Evolutionary conservation across 2,797 vertebrate species (phyloP).

Genomic region (Balearica regulorum): DNA sequence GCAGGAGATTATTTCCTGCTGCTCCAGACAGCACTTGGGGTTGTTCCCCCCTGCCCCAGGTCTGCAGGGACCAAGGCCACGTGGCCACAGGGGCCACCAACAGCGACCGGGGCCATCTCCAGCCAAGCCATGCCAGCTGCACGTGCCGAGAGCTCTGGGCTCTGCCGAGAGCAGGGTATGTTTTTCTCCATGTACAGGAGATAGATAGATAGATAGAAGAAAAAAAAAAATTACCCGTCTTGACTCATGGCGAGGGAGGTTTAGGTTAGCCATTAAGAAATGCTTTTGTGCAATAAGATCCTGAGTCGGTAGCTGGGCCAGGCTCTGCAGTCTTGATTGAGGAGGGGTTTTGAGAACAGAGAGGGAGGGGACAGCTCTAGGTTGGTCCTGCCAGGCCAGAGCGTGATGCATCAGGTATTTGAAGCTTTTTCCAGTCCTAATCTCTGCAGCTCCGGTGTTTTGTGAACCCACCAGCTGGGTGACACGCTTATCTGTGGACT

Average conservation of each 20-base stretch:
- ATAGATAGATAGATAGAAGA: too few species aligned
- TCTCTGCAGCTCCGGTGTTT: not conserved
- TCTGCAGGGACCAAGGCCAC: not conserved
- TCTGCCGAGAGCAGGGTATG: not conserved
- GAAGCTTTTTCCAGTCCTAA: not conserved
- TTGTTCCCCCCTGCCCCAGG: not conserved
- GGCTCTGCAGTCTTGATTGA: not conserved
- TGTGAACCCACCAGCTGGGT: not conserved
- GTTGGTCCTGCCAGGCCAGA: not conserved
- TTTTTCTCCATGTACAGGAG: not conserved
- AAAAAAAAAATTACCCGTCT: not conserved
- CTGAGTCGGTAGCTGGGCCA: not conserved
- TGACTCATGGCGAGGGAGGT: not conserved
- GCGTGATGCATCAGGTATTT: not conserved
- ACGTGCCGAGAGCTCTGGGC: not conserved
- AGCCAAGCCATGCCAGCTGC: not conserved
- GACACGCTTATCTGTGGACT: not conserved
- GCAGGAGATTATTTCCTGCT: not conserved
- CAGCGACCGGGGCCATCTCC: not conserved
- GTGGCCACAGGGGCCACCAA: not conserved
- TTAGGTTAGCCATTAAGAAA: not conserved
- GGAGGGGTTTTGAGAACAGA: not conserved
- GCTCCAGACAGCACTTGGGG: not conserved
- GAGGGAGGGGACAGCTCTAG: not conserved
- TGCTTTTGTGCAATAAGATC: not conserved